These are phyloP conservation scores for Tethya wilhelma DNA, from an alignment of 37 sponge, comb jelly and placozoan genomes.

Conservation along the genomic window DNA sequence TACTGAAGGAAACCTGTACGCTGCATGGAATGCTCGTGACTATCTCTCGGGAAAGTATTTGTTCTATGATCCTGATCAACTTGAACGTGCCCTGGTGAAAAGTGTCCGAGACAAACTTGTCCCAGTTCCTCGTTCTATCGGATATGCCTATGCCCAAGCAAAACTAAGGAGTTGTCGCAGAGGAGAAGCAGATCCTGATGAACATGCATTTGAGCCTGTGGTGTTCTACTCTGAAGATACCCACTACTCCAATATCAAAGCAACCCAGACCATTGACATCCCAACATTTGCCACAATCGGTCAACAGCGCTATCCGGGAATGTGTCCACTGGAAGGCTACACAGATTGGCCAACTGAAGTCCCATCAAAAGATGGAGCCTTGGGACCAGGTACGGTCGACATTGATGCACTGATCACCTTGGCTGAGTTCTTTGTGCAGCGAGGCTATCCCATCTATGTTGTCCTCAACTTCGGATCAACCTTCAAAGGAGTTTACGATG, in stretches of 20 bases:
- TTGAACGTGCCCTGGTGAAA: not conserved
- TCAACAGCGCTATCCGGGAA: slow-evolving; percentile 3
- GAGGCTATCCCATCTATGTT: slow-evolving; percentile 17
- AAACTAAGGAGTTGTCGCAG: not conserved
- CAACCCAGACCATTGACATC: slow-evolving; percentile 3
- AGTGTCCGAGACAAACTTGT: not conserved
- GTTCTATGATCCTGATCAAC: slow-evolving; percentile 6
- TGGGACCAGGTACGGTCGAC: slow-evolving; percentile 16
- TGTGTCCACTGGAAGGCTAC: slow-evolving; percentile 5
- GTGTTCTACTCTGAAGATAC: slow-evolving; percentile 32
- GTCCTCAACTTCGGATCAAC: slow-evolving; percentile 41
- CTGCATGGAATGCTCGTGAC: slow-evolving; percentile 31
- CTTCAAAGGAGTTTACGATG: slow-evolving; percentile 44
- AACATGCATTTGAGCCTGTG: not conserved
- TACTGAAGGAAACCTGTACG: slow-evolving; percentile 31
- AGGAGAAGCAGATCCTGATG: not conserved
- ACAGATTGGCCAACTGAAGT: slow-evolving; percentile 23
- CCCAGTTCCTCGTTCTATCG: too few species aligned
- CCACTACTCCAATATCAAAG: slow-evolving; percentile 32
- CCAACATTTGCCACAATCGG: slow-evolving; percentile 20
- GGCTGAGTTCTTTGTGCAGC: slow-evolving; percentile 14
- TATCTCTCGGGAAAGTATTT: slow-evolving; percentile 7
- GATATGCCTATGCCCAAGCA: not conserved
- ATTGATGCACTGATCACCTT: slow-evolving; percentile 4
- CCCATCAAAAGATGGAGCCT: slow-evolving; percentile 9